A percentile compares a stretch with the other conserved stretches of the same genome.
phyloP scores from a whole-genome alignment of 2,888 invertebrate species.

The Tetranychus truncatus region DNA sequence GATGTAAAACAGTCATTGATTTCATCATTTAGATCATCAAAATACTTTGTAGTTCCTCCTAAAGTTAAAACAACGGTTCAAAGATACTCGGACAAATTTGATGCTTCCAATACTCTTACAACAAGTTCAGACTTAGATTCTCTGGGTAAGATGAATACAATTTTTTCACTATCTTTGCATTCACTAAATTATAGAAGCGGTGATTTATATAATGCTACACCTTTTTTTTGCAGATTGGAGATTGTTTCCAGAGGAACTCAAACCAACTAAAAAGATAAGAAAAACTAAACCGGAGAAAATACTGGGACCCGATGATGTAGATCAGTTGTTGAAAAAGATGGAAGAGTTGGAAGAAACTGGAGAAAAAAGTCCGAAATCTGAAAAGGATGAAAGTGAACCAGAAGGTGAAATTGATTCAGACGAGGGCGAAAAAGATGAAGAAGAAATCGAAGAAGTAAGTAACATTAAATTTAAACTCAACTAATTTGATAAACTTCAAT shows the following conservation, averaged over 20 bases:
- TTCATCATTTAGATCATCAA: constrained; percentile 15
- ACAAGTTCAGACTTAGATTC: neutral
- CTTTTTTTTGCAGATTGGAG: constrained; percentile 13
- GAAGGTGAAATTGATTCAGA: constrained; percentile 10
- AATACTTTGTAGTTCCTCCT: constrained; percentile 10
- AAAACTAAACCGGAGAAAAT: neutral
- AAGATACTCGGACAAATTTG: constrained; percentile 19
- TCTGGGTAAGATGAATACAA: neutral
- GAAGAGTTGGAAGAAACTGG: constrained; percentile 6
- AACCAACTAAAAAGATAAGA: constrained; percentile 4
- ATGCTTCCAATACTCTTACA: neutral
- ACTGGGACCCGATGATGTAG: neutral
- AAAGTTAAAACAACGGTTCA: constrained; percentile 12
- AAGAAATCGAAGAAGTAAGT: constrained; percentile 13
- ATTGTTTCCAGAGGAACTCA: constrained; percentile 16
- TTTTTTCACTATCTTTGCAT: neutral
- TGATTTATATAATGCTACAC: neutral
- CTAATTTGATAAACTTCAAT: neutral
- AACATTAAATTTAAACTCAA: constrained; percentile 5
- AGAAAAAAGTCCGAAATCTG: constrained; percentile 13
- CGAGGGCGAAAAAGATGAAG: constrained; percentile 6
- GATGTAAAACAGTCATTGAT: constrained; percentile 14
- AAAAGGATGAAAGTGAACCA: constrained; percentile 16
- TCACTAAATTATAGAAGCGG: too few relatives aligned
- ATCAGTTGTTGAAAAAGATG: neutral